Evolutionary conservation across 2,113 vertebrate genomes (phyloP).

Genomic region (Numenius arquata): DNA sequence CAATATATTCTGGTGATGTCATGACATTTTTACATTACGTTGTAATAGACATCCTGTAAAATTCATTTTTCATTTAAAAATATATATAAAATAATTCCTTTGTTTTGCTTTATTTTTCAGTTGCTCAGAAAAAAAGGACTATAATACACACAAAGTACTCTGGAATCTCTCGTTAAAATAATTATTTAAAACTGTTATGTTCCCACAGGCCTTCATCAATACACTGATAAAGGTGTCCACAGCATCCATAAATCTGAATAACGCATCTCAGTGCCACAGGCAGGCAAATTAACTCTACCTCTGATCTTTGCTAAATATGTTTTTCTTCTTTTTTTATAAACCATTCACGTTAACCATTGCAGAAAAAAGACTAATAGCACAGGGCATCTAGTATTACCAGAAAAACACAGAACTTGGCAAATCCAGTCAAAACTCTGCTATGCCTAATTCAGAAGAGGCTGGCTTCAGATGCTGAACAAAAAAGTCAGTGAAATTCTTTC

Average conservation of each 20-base stretch:
- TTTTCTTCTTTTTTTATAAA: background rate
- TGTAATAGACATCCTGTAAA: background rate
- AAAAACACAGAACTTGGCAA: background rate
- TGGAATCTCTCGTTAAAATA: background rate
- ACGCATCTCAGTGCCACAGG: background rate
- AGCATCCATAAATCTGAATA: background rate
- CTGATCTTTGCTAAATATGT: background rate
- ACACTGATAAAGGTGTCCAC: background rate
- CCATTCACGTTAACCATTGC: background rate
- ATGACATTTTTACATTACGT: background rate
- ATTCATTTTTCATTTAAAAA: background rate
- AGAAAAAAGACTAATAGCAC: background rate
- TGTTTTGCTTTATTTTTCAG: background rate
- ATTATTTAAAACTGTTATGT: background rate
- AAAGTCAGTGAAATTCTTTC: background rate
- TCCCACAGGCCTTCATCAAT: background rate
- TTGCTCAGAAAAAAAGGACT: background rate
- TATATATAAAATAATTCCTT: background rate
- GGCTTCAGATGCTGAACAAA: background rate
- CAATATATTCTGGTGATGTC: slow-evolving; percentile 19
- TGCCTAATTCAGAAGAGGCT: background rate
- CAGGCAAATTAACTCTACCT: background rate
- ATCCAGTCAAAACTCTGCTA: background rate
- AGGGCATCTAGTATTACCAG: background rate
- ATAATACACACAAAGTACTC: background rate